phyloP scores from a whole-genome alignment of 35 echinoderm and acorn worm genomes.

The Anneissia japonica region DNA sequence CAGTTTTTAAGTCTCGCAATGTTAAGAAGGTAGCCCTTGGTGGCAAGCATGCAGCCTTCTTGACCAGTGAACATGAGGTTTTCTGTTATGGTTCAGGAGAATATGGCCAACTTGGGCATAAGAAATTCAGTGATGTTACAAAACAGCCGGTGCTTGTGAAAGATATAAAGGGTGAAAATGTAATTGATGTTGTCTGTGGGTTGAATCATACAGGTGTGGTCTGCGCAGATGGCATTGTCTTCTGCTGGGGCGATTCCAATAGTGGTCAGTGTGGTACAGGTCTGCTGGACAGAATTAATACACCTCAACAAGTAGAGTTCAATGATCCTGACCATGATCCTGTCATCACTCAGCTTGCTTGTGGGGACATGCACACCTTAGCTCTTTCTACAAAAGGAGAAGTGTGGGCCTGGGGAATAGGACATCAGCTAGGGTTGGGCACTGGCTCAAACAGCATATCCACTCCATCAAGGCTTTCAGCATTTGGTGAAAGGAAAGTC shows the following conservation, averaged over 20 bases:
- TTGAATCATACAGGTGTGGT: slow-evolving; percentile 88
- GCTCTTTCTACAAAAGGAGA: slow-evolving; percentile 75
- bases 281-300: slow-evolving; percentile 57
- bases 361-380: slow-evolving; percentile 83
- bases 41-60: slow-evolving; percentile 75
- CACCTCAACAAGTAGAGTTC: slow-evolving; percentile 65
- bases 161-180: slow-evolving; percentile 88
- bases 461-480: slow-evolving; percentile 69
- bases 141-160: slow-evolving; percentile 83
- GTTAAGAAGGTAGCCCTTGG: slow-evolving; percentile 88
- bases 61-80: slow-evolving; percentile 59
- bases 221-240: slow-evolving; percentile 93
- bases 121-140: slow-evolving; percentile 90
- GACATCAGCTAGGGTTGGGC: slow-evolving; percentile 78
- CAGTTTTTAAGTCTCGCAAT: slow-evolving; percentile 62
- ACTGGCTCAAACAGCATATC: slow-evolving; percentile 60
- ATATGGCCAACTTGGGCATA: slow-evolving; percentile 82
- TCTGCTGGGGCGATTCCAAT: slow-evolving; percentile 90
- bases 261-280: slow-evolving; percentile 73
- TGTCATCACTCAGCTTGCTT: slow-evolving; percentile 70
- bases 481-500: slow-evolving; percentile 76
- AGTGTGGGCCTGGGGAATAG: slow-evolving; percentile 91
- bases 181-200: slow-evolving; percentile 89
- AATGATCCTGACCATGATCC: slow-evolving; percentile 67
- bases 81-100: slow-evolving; percentile 75